Evolutionary conservation across 2,888 invertebrate species (phyloP), one percentile per base, ranked within the genome.

Genomic region (Eupithecia abbreviata): DNA sequence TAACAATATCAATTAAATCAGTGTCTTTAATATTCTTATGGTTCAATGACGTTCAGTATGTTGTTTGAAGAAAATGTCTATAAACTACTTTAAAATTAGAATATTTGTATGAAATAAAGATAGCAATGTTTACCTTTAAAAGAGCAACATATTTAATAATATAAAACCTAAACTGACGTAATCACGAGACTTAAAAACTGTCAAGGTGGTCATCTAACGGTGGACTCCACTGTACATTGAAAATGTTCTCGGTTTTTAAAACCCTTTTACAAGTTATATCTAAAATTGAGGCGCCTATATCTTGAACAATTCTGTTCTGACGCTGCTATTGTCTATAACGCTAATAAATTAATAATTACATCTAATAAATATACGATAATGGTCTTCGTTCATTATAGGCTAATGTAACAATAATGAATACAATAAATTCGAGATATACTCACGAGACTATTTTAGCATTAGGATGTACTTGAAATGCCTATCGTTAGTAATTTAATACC

Each of bases 401-500:
- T 75, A 73, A 78, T 77, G 78, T 62, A 78, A 75, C 75, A 75
- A 73, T 78, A 78, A 75, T 72, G 62, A 78, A 74, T 76, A 72
- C 51, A 76, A 78, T 76, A 78, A 78, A 76, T 78, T 76, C 51
- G 76, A 73, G 42, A 77, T 72, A 77, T 81, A 79, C 55, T 73
- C 75, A 71, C 58, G 18, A 43, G 41, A 79, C 80, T 82, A 83
- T 82, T 82, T 82, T 78, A 78, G 82, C 77, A 82, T 80, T 79
- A 77, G 80, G 77, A 79, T 80, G 77, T 78, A 78, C 79, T 77
- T 79, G 47, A 66, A 73, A 76, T 77, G 71, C 71, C 73, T 81
- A 81, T 80, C 79, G 68, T 67, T 76, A 74, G 79, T 82, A 75
- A 86, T 82, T 82, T 83, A 84, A 82, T 82, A 80, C 78, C 82